Conservation (phyloP, 2,113 vertebrate genomes). For the Neopipo cinnamomea region DNA sequence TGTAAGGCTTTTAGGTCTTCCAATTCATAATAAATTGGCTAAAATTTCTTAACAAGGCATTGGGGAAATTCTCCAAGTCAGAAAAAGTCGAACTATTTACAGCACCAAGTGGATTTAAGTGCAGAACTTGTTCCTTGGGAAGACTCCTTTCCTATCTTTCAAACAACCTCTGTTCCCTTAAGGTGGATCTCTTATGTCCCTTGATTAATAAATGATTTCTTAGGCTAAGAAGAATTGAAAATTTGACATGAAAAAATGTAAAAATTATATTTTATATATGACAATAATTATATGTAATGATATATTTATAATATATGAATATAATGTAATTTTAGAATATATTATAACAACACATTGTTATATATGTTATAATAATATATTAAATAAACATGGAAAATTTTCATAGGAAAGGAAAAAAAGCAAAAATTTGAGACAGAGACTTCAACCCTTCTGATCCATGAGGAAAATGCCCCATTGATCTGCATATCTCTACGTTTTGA, state of each 20-base stretch:
- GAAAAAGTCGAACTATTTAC: not conserved
- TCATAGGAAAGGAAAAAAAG: not conserved
- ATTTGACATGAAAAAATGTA: not conserved
- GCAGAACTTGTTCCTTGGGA: not conserved
- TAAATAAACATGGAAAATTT: not conserved
- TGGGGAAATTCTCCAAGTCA: not conserved
- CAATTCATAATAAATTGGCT: not conserved
- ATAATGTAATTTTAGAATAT: no score
- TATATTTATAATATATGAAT: no score
- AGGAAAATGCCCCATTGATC: fast-evolving
- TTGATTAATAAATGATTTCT: not conserved
- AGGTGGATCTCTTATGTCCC: not conserved
- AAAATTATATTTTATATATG: no score
- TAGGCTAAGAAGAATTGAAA: not conserved
- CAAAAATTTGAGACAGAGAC: not conserved
- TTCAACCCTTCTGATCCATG: not conserved
- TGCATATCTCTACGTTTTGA: not conserved
- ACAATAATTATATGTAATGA: no score
- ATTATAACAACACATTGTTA: no score
- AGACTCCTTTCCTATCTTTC: not conserved
- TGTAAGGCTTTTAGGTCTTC: not conserved
- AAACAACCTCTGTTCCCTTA: not conserved
- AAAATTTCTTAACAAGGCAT: not conserved
- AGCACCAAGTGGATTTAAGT: not conserved
- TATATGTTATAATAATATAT: no score